phyloP scores from a whole-genome alignment of 1,140 invertebrate genomes.

The Mycetomoellerius zeteki region DNA sequence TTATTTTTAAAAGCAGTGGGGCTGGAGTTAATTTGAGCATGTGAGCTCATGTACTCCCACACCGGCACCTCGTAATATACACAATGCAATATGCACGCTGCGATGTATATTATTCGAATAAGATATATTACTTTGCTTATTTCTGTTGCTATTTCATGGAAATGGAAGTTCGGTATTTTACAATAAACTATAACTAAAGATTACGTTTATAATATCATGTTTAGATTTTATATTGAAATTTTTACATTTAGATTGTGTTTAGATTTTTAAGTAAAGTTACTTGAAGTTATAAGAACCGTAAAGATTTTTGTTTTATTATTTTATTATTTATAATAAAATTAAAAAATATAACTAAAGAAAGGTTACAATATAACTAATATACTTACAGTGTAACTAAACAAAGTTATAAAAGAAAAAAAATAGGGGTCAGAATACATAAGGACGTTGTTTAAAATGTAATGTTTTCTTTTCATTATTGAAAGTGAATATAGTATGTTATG shows the following conservation, averaged over 20 bases:
- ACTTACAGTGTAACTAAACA: too few species aligned
- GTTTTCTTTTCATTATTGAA: too few species aligned
- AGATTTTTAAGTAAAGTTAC: background rate
- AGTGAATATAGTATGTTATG: too few species aligned
- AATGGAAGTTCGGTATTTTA: background rate
- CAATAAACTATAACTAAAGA: background rate
- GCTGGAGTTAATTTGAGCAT: constrained; percentile 76
- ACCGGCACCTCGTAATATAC: constrained; percentile 41
- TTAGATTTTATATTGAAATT: background rate
- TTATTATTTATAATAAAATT: too few species aligned
- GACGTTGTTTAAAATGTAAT: too few species aligned
- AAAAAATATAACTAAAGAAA: background rate
- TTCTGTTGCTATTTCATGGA: background rate
- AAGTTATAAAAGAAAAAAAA: too few species aligned
- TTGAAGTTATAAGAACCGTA: background rate
- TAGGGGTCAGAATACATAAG: too few species aligned
- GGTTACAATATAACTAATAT: too few species aligned
- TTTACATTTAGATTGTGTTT: background rate
- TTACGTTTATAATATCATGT: background rate
- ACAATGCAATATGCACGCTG: constrained; percentile 55
- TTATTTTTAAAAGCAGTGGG: constrained; percentile 75
- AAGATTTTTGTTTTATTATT: background rate
- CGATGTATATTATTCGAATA: background rate
- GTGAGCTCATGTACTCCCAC: constrained; percentile 76
- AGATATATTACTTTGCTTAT: constrained; percentile 26